Evolutionary conservation across 2,113 vertebrate genomes (phyloP), one percentile per base, ranked within the genome.

Genomic region (Microtus montanus): DNA sequence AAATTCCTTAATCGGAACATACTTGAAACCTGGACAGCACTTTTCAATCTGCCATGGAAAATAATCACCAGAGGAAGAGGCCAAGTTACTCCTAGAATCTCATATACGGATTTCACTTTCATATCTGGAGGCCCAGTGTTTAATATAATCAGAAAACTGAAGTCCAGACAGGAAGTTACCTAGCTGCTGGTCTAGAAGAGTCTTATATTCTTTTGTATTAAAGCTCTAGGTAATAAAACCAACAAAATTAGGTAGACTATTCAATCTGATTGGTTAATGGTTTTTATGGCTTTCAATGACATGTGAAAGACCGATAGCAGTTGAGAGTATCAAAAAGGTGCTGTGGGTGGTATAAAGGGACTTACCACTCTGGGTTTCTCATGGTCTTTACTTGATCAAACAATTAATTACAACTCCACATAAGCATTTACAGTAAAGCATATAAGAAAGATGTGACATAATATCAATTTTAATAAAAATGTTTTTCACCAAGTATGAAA

Each of bases 261-360:
- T 88, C 75, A 90, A 44, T 90, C 13, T 61, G 30, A 89, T 28
- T 70, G 88, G 66, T 92, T 61, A 95, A 78, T 93, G 71, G 5
- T 78, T 89, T 77, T 92, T 87, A 96, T 19, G 30, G 47, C 33
- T 96, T 96, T 95, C 77, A 86, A 15, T n/a, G 49, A 96, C 95
- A 68, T 33, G 28, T 89, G 77, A 92, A 96, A 82, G 68, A 38
- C 49, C 84, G 70, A 94, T n/a, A 90, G 52, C n/a, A 90, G 44
- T 33, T 89, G 38, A 41, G 44, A 88, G 44, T 92, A 28, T 90
- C 77, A 95, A 77, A 73, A 5, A 94, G n/a, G 52, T 24, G 52
- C 88, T 89, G 3, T 63, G 70, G 47, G 30, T 74, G 96, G 22
- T 41, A 92, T 75, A 95, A 15, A 14, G 44, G 91, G 82, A 93